Conservation (phyloP, 2,797 vertebrate species). For the Anguilla megastoma region DNA sequence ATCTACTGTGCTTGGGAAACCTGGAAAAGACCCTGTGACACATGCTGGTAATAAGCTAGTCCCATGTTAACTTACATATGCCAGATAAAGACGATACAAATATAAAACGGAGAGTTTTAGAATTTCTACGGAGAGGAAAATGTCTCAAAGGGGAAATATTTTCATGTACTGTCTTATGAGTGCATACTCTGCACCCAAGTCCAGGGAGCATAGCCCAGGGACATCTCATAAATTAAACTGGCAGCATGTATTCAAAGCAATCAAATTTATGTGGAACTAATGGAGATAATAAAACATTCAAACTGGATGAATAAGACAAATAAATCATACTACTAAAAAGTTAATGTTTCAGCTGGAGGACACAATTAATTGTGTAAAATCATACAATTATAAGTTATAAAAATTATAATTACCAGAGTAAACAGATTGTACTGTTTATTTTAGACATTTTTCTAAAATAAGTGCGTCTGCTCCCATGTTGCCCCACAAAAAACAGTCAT, state of each 20-base stretch:
- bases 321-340: slow-evolving; percentile 12
- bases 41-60: slow-evolving; percentile 45
- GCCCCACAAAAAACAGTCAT: too few relatives aligned
- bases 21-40: slow-evolving; percentile 30
- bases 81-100: slow-evolving; percentile 36
- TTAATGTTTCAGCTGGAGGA: neutral
- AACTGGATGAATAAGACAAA: slow-evolving; percentile 14
- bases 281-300: neutral
- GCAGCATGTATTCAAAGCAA: slow-evolving; percentile 22
- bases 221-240: slow-evolving; percentile 8
- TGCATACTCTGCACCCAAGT: neutral
- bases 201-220: neutral
- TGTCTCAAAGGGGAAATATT: neutral
- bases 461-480: neutral
- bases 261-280: slow-evolving; percentile 26
- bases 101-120: neutral
- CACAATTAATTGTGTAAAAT: slow-evolving; percentile 9
- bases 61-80: slow-evolving; percentile 43
- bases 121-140: neutral
- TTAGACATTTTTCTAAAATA: neutral
- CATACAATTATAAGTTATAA: neutral
- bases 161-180: neutral
- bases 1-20: slow-evolving; percentile 33
- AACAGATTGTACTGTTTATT: neutral
- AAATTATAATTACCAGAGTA: neutral